Conservation (phyloP, 2,113 vertebrate species). For the Mungos mungo region DNA sequence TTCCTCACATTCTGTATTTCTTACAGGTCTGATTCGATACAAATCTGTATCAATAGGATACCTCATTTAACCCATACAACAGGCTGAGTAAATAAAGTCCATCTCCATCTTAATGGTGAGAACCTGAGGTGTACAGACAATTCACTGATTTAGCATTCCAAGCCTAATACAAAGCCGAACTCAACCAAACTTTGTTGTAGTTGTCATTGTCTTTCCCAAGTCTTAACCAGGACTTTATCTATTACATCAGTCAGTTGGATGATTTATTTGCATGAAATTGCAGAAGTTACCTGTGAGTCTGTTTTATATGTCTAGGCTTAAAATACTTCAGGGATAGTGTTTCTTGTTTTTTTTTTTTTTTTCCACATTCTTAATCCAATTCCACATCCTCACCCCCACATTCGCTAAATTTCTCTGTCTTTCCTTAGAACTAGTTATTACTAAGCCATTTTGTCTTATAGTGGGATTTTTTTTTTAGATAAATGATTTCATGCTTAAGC, state of each 20-base stretch:
- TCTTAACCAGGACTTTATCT: not conserved
- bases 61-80: not conserved
- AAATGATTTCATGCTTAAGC: not conserved
- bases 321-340: not conserved
- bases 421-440: not conserved
- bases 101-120: not conserved
- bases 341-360: not conserved
- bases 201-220: not conserved
- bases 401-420: not conserved
- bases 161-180: not conserved
- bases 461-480: not conserved
- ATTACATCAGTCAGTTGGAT: not conserved
- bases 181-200: not conserved
- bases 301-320: not conserved
- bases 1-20: not conserved
- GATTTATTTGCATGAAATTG: not conserved
- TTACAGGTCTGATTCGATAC: not conserved
- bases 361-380: not conserved
- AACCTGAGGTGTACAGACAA: not conserved
- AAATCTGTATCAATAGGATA: not conserved
- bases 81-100: not conserved
- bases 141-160: not conserved
- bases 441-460: not conserved
- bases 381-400: not conserved
- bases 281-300: not conserved